Evolutionary conservation across 2,113 vertebrate species (phyloP), one percentile per base, ranked within the genome.

Genomic region (Spea bombifrons): DNA sequence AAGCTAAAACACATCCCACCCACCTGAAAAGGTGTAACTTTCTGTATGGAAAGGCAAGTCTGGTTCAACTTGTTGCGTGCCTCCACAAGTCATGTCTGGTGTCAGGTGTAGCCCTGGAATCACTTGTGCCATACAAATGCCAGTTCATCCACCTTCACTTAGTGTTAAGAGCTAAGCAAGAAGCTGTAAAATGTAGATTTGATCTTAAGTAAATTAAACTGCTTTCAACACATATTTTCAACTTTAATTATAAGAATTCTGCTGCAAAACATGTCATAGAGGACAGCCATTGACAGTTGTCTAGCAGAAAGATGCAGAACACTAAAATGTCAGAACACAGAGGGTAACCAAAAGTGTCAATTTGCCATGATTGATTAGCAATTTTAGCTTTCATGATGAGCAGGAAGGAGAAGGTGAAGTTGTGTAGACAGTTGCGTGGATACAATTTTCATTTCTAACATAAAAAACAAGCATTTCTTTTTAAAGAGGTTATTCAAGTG

Each of bases 341-440:
- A 13, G 13, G 47, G 12, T 43, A 61, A 9, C 46, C 10, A 16
- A n/a, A 16, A 64, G 55, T 17, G 61, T 64, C 61, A 30, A 46
- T 67, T 69, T 4, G 16, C 6, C 10, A 69, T 61, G 49, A 67
- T 71, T 76, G 49, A 55, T 44, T 63, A 49, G 75, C 53, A 44
- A 61, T 63, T 70, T 50, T 17, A 49, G n/a, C 46, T 70, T 70
- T 17, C 48, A 71, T 12, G 57, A 44, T 10, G 55, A 49, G 10
- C 43, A 53, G 64, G 67, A 12, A 69, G 16, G 66, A 52, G 7
- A 59, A 45, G 17, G 16, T 49, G 16, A 63, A 12, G 6, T 30
- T 30, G 46, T n/a, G 7, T 57, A 12, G 44, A 5, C 44, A 48
- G 47, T 16, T 49, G 59, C 30, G 9, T 9, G 48, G 68, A 71